phyloP scores from a whole-genome alignment of 2,888 invertebrate species.

The Suillia variegata region DNA sequence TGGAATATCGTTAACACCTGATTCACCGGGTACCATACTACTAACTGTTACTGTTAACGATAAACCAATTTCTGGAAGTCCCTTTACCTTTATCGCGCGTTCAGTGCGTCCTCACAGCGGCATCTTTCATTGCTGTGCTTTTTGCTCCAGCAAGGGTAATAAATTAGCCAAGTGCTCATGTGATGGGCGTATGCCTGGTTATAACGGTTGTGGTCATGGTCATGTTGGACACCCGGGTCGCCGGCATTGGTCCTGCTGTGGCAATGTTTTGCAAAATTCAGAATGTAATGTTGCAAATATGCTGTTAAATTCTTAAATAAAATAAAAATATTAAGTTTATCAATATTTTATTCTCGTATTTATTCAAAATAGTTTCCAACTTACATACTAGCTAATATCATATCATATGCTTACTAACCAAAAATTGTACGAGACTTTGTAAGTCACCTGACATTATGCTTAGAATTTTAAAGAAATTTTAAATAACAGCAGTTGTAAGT shows the following conservation, averaged over 20 bases:
- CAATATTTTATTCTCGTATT: too few species aligned
- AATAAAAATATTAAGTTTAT: too few species aligned
- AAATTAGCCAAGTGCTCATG: conserved; percentile 74
- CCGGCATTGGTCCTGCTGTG: conserved; percentile 85
- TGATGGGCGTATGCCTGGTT: conserved; percentile 76
- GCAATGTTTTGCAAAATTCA: conserved; percentile 67
- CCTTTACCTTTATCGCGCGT: conserved; percentile 70
- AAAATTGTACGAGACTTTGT: too few species aligned
- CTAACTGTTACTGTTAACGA: conserved; percentile 69
- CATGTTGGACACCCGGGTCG: conserved; percentile 80
- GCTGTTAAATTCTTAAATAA: conserved; percentile 41
- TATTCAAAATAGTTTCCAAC: too few species aligned
- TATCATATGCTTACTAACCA: too few species aligned
- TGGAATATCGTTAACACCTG: conserved; percentile 67
- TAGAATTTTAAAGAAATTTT: too few species aligned
- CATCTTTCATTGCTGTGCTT: conserved; percentile 79
- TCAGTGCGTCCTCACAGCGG: conserved; percentile 71
- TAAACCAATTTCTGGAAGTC: conserved; percentile 73
- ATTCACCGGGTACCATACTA: conserved; percentile 68
- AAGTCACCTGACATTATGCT: too few species aligned
- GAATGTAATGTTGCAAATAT: conserved; percentile 65
- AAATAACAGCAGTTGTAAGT: too few species aligned
- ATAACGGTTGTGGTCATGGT: conserved; percentile 80
- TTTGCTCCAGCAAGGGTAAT: conserved; percentile 79
- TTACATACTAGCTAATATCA: too few species aligned